phyloP scores from a whole-genome alignment of 1,140 invertebrate genomes.

The Orius insidiosus region DNA sequence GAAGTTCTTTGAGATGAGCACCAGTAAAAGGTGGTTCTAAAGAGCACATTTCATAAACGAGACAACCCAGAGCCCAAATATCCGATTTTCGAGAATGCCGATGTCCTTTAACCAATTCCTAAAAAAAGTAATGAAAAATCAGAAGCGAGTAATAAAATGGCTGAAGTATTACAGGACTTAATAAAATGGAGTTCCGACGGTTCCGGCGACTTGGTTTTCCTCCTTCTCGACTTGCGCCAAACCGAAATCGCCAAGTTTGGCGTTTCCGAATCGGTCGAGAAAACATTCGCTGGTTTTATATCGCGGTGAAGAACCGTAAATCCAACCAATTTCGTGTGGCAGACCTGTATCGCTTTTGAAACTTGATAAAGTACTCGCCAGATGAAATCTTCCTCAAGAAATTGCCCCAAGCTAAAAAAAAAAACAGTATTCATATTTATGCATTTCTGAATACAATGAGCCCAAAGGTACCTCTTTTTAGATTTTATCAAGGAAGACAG shows the following conservation, averaged over 20 bases:
- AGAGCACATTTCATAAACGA: conserved; percentile 51
- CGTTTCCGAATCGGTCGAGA: conserved; percentile 47
- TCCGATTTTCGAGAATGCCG: conserved; percentile 69
- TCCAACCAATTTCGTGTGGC: conserved; percentile 24
- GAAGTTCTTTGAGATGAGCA: conserved; percentile 31
- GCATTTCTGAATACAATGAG: not conserved
- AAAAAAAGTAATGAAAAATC: conserved; percentile 5
- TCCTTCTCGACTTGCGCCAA: conserved; percentile 43
- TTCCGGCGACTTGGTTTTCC: conserved; percentile 32
- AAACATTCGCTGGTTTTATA: conserved; percentile 68
- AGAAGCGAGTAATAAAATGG: not conserved
- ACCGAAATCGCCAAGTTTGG: conserved; percentile 63
- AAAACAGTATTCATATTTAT: conserved; percentile 4
- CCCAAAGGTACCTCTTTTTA: conserved; percentile 35
- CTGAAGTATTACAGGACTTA: conserved; percentile 50
- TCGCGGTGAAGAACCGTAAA: conserved; percentile 27
- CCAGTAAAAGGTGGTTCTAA: conserved; percentile 35
- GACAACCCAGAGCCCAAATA: conserved; percentile 62
- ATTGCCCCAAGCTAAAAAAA: conserved; percentile 14
- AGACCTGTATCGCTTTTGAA: conserved; percentile 40
- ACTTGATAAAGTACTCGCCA: conserved; percentile 69
- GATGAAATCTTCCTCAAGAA: conserved; percentile 50
- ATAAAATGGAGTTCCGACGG: conserved; percentile 67
- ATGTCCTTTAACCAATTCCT: conserved; percentile 39
- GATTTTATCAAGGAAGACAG: conserved; percentile 49